These are phyloP conservation scores for Hypotaenidia philippensis DNA, from an alignment of 2,797 vertebrate genomes.

Conservation along the genomic window DNA sequence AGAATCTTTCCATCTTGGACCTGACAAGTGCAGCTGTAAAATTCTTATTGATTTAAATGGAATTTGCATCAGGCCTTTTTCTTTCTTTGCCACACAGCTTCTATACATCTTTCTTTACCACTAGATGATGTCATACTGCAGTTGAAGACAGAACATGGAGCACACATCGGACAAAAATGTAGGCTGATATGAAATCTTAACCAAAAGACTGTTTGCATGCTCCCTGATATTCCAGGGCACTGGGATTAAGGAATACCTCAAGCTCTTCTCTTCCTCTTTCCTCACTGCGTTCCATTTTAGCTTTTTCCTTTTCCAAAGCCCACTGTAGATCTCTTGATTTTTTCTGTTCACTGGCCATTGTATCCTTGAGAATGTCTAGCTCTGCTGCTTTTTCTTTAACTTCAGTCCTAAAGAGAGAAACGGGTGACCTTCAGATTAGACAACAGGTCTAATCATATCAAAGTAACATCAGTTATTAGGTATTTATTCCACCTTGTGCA, in stretches of 20 bases:
- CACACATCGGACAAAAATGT: neutral
- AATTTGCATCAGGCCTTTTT: neutral
- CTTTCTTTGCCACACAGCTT: neutral
- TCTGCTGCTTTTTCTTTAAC: constrained; percentile 89
- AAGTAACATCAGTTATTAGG: neutral
- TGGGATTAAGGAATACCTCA: constrained; percentile 83
- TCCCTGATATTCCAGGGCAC: neutral
- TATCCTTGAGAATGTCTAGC: constrained; percentile 86
- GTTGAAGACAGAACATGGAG: neutral
- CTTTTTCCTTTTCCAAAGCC: constrained; percentile 90
- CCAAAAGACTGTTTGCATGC: neutral
- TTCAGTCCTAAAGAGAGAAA: constrained; percentile 83
- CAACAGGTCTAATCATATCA: neutral
- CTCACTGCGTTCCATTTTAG: constrained; percentile 82
- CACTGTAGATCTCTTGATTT: constrained; percentile 91
- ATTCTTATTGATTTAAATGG: neutral
- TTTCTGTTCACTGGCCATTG: constrained; percentile 88
- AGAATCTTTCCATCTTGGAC: neutral
- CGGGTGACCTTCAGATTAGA: neutral
- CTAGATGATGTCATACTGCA: neutral
- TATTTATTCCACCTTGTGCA: neutral
- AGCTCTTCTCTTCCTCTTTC: constrained; percentile 88
- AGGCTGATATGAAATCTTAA: neutral
- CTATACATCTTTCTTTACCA: neutral
- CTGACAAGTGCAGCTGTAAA: neutral